phyloP scores from a whole-genome alignment of 2,888 invertebrate species.

The Clusia tigrina region DNA sequence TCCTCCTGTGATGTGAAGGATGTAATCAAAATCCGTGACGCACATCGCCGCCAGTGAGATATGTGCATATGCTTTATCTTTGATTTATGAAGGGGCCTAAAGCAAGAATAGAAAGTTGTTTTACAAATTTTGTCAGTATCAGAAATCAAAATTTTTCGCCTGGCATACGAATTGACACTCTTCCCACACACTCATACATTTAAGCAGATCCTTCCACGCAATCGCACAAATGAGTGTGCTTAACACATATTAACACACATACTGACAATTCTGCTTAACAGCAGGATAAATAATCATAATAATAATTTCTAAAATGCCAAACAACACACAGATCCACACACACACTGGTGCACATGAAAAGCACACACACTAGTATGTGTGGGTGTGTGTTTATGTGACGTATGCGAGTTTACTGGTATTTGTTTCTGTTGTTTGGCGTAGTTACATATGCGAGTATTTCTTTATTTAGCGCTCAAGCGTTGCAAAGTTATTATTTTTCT shows the following conservation, averaged over 20 bases:
- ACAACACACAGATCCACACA: neutral
- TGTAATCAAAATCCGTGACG: too few species aligned
- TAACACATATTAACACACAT: neutral
- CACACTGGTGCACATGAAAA: neutral
- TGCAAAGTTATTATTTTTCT: neutral
- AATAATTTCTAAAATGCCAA: constrained; percentile 5
- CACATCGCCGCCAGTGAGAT: too few species aligned
- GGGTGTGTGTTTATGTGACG: neutral
- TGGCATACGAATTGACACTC: too few species aligned
- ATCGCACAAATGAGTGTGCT: neutral
- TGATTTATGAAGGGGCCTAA: too few species aligned
- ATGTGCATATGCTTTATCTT: too few species aligned
- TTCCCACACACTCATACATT: too few species aligned
- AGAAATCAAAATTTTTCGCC: too few species aligned
- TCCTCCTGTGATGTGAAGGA: too few species aligned
- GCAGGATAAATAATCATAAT: constrained; percentile 6
- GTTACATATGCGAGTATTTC: neutral
- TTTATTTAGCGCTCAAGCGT: neutral
- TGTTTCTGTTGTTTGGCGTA: neutral
- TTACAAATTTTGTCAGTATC: too few species aligned
- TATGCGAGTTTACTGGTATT: neutral
- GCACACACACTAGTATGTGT: neutral
- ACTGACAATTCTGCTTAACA: neutral
- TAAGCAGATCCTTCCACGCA: too few species aligned
- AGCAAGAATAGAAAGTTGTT: neutral